Base-by-base conservation (phyloP, 2,888 invertebrate species). In the Patella depressa region DNA sequence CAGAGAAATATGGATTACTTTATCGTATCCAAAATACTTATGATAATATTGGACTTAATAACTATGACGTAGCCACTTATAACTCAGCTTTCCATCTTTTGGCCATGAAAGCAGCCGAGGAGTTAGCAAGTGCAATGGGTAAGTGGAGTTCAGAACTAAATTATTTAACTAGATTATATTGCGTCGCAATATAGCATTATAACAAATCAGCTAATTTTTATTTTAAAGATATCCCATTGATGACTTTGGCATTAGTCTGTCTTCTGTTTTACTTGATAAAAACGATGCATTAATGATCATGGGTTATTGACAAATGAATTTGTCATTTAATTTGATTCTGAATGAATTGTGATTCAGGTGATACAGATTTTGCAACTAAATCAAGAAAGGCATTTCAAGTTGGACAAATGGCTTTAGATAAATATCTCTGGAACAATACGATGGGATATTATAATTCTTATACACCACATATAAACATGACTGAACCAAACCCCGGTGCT, bases 381-480 rank as follows among this genome's bases (percentile, higher is more conserved):
- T 65, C 19, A 24, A 9, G 65, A 65, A 24, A 19, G 2, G 65
- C 14, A 12, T 65, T 24, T 65, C 11, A 65, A 24, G 24, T 12
- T 19, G 65, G 65, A 24, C 11, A 24, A 65, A 24, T 24, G 24
- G 65, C 65, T 65, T 11, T 24, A 65, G 65, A 65, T 65, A 65
- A 24, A 65, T 65, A 65, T 65, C 14, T 65, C 24, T 65, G 65
- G 65, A 65, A 65, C 24, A 65, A 14, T 65, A 65, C 65, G 24
- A 24, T 24, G 11, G 65, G 24, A 65, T 65, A 65, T 65, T 65
- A 65, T 65, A 65, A 65, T 65, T 65, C 65, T 65, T 65, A 65
- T 24, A 65, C 24, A 5, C 19, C 65, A 12, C 11, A 19, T 65
- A 65, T 65, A 65, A 65, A 65, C 5, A 19, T 65, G 19, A 24